Percentiles rank a stretch among this genome's conserved stretches.
phyloP scores from a whole-genome alignment of 1,140 invertebrate genomes.

The Drosophila quadrilineata region DNA sequence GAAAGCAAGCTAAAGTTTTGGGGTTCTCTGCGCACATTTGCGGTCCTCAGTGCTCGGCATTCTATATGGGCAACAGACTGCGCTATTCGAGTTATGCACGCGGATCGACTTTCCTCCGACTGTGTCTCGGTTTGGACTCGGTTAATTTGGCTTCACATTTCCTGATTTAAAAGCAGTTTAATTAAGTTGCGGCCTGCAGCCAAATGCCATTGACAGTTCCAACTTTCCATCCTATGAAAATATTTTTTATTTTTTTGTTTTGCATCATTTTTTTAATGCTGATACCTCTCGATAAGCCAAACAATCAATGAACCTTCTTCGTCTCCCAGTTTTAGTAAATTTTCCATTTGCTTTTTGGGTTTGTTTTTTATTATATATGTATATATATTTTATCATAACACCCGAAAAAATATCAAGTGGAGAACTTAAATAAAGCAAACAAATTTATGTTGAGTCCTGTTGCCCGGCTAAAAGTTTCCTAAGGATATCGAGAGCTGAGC shows the following conservation, averaged over 20 bases:
- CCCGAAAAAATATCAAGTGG: constrained; percentile 13
- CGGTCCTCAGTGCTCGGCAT: no score
- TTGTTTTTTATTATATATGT: constrained; percentile 24
- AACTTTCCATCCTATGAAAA: constrained; percentile 21
- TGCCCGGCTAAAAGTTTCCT: constrained; percentile 22
- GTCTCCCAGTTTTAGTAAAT: neutral
- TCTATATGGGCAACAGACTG: neutral
- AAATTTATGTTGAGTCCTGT: constrained; percentile 69
- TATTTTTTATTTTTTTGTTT: constrained; percentile 32
- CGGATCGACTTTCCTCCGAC: no score
- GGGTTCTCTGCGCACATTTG: constrained; percentile 20
- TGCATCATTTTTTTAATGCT: constrained; percentile 51
- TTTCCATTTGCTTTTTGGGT: neutral
- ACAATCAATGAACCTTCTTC: constrained; percentile 37
- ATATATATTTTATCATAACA: constrained; percentile 64
- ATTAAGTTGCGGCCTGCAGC: constrained; percentile 47
- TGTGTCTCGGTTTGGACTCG: no score
- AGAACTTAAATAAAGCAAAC: constrained; percentile 76
- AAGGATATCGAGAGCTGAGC: constrained; percentile 31
- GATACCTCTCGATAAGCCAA: no score
- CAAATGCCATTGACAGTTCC: constrained; percentile 18
- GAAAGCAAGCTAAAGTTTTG: constrained; percentile 24
- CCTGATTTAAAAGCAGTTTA: constrained; percentile 48
- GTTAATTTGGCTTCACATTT: constrained; percentile 34
- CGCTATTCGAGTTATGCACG: constrained; percentile 60